Base-by-base conservation (phyloP, 2,797 vertebrate species). In the Epinephelus malabaricus region DNA sequence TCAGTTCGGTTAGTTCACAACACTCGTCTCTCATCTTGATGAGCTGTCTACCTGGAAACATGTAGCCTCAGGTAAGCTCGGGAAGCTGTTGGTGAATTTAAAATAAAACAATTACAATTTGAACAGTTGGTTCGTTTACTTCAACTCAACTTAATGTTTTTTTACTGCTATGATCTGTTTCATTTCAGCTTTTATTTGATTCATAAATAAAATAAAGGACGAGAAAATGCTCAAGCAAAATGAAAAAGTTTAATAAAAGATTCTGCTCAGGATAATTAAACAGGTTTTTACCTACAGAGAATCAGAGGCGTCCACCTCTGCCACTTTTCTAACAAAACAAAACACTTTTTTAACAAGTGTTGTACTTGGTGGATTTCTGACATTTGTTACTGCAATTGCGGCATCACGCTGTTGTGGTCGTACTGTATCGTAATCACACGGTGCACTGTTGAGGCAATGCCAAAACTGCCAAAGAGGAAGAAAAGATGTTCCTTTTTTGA, bases 1-100 rank as follows among this genome's bases (percentile, higher is more conserved):
- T 56, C 56, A 14, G 68, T 54, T 76, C 15, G 4, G 34, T 74
- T 73, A 56, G 79, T 82, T 85, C 71, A 71, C 73, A 72, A 23
- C 67, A 40, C 59, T 59, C 11, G 18, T 46, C 70, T 77, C 59
- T 81, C 49, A 69, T 83, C 69, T 43, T 68, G 73, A 73, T 71
- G 79, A 76, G 76, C 69, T 65, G 72, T 82, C 38, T 75, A 5
- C 64, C 27, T 58, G 17, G 15, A 61, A 60, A 49, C 34, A 75
- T 61, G 58, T 55, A 78, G 79, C 84, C 80, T 4, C 38, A 54
- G 34, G 23, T 63, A 7, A 69, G 45, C 77, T 46, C 2, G 40
- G 47, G 51, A 58, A 71, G 69, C 40, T 71, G 69, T 21, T 53
- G 50, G 40, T 80, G 53, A 54, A 71, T 66, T 66, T 18, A 8